Conservation (phyloP, 2,113 vertebrate genomes). For the Dicrurus megarhynchus region DNA sequence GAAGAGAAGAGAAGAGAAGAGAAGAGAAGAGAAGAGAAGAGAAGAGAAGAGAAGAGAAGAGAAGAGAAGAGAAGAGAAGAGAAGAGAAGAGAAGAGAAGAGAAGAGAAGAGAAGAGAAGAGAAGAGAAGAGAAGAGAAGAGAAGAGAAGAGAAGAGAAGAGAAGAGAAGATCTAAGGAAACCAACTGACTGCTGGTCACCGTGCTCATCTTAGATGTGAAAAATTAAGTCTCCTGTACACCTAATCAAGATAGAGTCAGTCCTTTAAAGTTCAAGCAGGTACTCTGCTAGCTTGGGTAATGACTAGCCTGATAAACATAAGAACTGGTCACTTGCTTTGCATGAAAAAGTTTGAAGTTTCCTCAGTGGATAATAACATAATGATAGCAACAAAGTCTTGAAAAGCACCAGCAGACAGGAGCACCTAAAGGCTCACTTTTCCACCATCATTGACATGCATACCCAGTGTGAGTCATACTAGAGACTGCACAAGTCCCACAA, state of each 20-base stretch:
- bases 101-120: too few species aligned
- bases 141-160: neutral
- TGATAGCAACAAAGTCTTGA: neutral
- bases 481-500: neutral
- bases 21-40: too few species aligned
- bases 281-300: neutral
- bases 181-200: neutral
- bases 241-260: neutral
- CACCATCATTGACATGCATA: neutral
- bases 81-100: too few species aligned
- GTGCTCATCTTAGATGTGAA: neutral
- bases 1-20: too few species aligned
- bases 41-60: too few species aligned
- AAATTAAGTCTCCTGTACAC: neutral
- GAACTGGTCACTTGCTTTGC: neutral
- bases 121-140: too few species aligned
- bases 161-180: neutral
- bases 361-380: neutral
- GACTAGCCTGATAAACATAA: neutral
- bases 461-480: accelerated
- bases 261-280: neutral
- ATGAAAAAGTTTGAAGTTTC: neutral
- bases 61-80: too few species aligned
- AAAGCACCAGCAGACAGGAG: neutral
- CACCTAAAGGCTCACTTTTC: neutral